phyloP scores from a whole-genome alignment of 2,797 vertebrate genomes.

The Trachops cirrhosus region DNA sequence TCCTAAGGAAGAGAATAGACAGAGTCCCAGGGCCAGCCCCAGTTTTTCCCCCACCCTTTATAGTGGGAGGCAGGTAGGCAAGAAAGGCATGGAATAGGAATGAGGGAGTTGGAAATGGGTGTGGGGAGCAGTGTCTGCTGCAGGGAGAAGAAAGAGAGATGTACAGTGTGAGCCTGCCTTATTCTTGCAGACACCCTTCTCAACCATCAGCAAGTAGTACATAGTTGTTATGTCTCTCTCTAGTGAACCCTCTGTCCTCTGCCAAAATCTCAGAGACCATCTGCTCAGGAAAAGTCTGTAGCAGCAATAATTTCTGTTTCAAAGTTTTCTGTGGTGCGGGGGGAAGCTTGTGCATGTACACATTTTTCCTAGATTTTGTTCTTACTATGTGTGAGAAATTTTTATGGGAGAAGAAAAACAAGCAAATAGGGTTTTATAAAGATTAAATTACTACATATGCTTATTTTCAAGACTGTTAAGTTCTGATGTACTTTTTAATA shows the following conservation, averaged over 20 bases:
- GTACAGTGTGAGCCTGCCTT: background rate
- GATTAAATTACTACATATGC: background rate
- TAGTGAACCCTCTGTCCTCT: background rate
- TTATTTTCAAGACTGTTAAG: background rate
- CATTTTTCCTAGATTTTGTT: conserved; percentile 10
- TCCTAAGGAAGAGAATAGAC: background rate
- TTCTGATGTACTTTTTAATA: background rate
- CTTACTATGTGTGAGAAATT: background rate
- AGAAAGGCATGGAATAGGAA: no score
- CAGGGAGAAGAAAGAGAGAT: background rate
- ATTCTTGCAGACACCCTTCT: background rate
- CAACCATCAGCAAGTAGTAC: background rate
- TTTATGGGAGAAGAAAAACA: background rate
- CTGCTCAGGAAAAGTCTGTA: background rate
- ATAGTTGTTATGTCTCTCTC: background rate
- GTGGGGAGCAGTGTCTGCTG: background rate
- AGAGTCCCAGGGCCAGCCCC: background rate
- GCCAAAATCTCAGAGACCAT: background rate
- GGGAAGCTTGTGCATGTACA: background rate
- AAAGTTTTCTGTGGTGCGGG: background rate
- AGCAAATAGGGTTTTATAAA: background rate
- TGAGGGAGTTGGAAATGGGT: background rate
- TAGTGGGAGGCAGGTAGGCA: background rate
- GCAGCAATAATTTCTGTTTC: conserved; percentile 16
- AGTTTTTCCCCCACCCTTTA: accelerated